Percentiles rank a stretch among this genome's conserved stretches.
Conservation (phyloP, 2,113 vertebrate genomes). For the Toxotes chatareus region DNA sequence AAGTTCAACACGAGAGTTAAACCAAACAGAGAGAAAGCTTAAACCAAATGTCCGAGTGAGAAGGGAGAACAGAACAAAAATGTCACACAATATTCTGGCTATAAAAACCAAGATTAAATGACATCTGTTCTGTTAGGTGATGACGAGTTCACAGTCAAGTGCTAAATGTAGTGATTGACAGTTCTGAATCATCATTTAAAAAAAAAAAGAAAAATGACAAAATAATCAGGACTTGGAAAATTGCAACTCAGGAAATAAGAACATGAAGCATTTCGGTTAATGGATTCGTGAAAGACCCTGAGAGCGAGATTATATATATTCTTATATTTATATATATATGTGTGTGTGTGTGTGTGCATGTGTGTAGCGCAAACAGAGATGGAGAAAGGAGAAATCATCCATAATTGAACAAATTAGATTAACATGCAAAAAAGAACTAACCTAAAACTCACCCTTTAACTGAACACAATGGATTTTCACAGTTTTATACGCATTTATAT, state of each 20-base stretch:
- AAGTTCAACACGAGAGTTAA: constrained; percentile 12
- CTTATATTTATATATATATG: constrained; percentile 59
- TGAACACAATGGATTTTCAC: constrained; percentile 95
- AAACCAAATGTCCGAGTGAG: constrained; percentile 5
- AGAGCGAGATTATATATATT: constrained; percentile 87
- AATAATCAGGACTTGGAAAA: constrained; percentile 77
- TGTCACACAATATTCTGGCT: constrained; percentile 2
- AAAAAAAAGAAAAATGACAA: constrained; percentile 72
- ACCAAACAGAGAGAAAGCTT: neutral
- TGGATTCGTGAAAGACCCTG: constrained; percentile 95
- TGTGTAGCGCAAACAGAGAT: constrained; percentile 80
- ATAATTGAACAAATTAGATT: constrained; percentile 87
- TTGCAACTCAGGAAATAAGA: constrained; percentile 88
- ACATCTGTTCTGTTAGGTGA: constrained; percentile 61
- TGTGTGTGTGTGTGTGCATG: constrained; percentile 30
- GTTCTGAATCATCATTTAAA: constrained; percentile 77
- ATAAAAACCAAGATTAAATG: constrained; percentile 13
- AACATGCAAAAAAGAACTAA: constrained; percentile 92
- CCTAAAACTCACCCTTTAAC: constrained; percentile 95
- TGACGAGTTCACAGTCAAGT: constrained; percentile 92
- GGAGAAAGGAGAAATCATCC: constrained; percentile 80
- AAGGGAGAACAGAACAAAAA: neutral
- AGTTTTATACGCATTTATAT: constrained; percentile 90
- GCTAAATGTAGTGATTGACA: constrained; percentile 96
- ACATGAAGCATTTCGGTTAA: constrained; percentile 80